These are phyloP conservation scores for Megalonaias nervosa DNA, from an alignment of 1,140 invertebrate species.

Conservation along the genomic window DNA sequence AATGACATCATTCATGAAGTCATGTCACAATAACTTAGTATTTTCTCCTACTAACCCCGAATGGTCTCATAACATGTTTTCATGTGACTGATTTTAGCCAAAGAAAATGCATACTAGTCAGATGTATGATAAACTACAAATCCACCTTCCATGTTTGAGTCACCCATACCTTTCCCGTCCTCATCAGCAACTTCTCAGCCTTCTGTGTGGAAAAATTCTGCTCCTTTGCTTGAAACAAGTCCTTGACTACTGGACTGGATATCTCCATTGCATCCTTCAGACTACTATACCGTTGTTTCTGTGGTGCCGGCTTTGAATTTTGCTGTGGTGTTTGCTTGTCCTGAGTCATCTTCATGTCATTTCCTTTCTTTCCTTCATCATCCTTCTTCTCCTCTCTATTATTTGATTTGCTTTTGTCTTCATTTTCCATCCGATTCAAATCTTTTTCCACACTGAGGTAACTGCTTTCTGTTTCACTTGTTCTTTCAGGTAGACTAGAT, in stretches of 20 bases:
- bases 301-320: background rate
- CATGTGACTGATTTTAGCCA: no score
- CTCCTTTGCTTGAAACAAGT: conserved; percentile 34
- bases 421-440: background rate
- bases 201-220: conserved; percentile 6
- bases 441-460: background rate
- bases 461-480: background rate
- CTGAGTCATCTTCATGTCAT: background rate
- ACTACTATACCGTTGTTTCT: conserved; percentile 40
- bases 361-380: background rate
- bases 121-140: no score
- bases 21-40: no score
- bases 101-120: no score
- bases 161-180: conserved; percentile 60
- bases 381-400: background rate
- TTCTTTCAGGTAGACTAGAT: background rate
- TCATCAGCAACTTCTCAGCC: conserved; percentile 49
- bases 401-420: background rate
- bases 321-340: conserved; percentile 8
- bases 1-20: no score
- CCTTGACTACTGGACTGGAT: conserved; percentile 43
- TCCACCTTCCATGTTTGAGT: background rate
- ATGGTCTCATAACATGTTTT: no score
- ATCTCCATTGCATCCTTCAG: conserved; percentile 46
- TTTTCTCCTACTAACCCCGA: no score